A percentile compares a stretch with the other conserved stretches of the same genome.
phyloP scores from a whole-genome alignment of 2,797 vertebrate genomes.

The Gymnothorax reevesii region DNA sequence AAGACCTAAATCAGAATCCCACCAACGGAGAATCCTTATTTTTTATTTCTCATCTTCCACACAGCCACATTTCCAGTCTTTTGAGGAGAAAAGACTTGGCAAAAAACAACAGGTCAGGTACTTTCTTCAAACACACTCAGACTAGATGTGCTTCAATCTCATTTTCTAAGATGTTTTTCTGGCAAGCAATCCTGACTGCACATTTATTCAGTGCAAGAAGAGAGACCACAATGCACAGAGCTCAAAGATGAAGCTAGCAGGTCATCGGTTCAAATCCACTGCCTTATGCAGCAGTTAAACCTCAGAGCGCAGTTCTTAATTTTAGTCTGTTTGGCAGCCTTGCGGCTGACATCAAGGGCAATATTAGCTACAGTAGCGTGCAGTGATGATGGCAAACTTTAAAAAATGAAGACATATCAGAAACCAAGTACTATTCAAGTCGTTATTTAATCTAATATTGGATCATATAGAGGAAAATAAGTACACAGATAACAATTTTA shows the following conservation, averaged over 20 bases:
- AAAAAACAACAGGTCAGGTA: not conserved
- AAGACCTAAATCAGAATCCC: not conserved
- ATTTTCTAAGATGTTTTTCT: not conserved
- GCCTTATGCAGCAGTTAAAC: not conserved
- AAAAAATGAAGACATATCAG: no score
- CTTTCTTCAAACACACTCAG: not conserved
- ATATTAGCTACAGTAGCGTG: not conserved
- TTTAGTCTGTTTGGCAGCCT: not conserved
- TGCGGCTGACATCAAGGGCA: not conserved
- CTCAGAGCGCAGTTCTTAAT: not conserved
- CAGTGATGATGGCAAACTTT: no score
- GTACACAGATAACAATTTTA: no score
- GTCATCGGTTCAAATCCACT: not conserved
- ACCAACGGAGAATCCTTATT: not conserved
- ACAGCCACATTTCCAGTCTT: not conserved
- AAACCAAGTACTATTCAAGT: no score
- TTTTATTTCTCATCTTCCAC: not conserved
- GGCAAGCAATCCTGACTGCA: not conserved
- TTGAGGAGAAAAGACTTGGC: not conserved
- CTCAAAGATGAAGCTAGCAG: not conserved
- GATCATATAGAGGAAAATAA: no score
- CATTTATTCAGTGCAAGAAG: not conserved
- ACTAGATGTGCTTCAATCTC: not conserved
- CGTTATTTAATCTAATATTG: no score
- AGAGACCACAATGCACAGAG: not conserved